Conservation (phyloP, 2,888 invertebrate genomes). For the Drepana falcataria region DNA sequence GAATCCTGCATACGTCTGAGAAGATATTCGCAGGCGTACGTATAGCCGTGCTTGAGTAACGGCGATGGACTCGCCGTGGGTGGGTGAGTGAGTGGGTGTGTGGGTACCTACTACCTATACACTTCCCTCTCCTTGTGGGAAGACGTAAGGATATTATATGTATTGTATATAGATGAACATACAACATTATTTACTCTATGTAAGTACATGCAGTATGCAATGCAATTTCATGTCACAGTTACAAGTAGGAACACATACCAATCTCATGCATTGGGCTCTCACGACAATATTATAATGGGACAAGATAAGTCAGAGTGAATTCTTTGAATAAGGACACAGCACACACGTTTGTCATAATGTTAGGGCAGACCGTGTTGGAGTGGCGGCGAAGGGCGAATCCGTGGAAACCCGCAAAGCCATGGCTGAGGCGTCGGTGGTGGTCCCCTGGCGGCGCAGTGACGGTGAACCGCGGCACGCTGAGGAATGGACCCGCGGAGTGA, state of each 20-base stretch:
- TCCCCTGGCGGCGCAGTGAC: constrained; percentile 76
- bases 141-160: too few relatives aligned
- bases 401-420: constrained; percentile 73
- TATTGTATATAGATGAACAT: too few relatives aligned
- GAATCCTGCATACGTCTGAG: too few relatives aligned
- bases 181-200: neutral
- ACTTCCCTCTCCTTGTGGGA: too few relatives aligned
- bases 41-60: too few relatives aligned
- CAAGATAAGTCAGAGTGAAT: neutral
- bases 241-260: neutral
- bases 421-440: constrained; percentile 70
- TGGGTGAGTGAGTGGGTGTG: too few relatives aligned
- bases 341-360: constrained; percentile 45
- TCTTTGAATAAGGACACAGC: constrained; percentile 22
- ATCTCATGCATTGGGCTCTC: neutral
- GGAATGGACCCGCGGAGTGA: constrained; percentile 70
- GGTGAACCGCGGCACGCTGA: constrained; percentile 74
- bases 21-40: too few relatives aligned
- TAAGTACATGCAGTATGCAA: neutral
- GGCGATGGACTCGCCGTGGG: too few relatives aligned
- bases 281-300: neutral
- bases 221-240: neutral
- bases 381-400: constrained; percentile 84
- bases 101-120: too few relatives aligned
- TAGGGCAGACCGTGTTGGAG: constrained; percentile 82